These are phyloP conservation scores for Rhynchophorus ferrugineus DNA, from an alignment of 1,140 invertebrate species.

Conservation along the genomic window DNA sequence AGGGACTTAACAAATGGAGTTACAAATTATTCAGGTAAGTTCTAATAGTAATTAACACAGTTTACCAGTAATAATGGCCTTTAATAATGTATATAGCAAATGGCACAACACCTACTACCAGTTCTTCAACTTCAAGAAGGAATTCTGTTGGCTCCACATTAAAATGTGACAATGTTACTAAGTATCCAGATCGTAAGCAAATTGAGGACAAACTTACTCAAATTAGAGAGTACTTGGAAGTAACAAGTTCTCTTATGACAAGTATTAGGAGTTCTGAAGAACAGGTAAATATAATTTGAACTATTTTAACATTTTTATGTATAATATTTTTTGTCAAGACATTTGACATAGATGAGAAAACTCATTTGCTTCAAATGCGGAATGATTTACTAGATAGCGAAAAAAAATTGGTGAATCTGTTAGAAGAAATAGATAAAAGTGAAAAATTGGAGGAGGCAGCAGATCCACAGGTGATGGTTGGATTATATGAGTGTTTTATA, in stretches of 20 bases:
- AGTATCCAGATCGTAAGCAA: constrained; percentile 41
- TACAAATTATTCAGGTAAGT: constrained; percentile 20
- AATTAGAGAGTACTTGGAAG: constrained; percentile 41
- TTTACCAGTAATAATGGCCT: not conserved
- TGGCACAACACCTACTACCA: constrained; percentile 25
- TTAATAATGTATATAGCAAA: constrained; percentile 18
- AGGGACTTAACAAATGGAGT: constrained; percentile 14
- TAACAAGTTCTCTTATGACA: constrained; percentile 40
- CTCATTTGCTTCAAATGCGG: constrained; percentile 35
- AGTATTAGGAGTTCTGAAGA: constrained; percentile 40
- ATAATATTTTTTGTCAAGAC: constrained; percentile 14
- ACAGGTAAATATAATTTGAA: constrained; percentile 29
- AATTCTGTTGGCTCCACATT: constrained; percentile 33
- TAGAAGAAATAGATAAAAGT: constrained; percentile 30
- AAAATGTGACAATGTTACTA: constrained; percentile 40
- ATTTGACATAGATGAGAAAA: constrained; percentile 28
- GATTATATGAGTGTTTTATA: too few relatives aligned
- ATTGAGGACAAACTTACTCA: constrained; percentile 40
- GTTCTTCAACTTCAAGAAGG: constrained; percentile 32
- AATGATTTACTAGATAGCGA: constrained; percentile 39
- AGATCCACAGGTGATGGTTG: too few relatives aligned
- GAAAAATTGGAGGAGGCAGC: constrained; percentile 6
- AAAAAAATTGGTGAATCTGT: constrained; percentile 35
- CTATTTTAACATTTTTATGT: not conserved
- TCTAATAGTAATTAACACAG: too few relatives aligned